phyloP scores from a whole-genome alignment of 2,888 invertebrate species.

The Pardosa pseudoannulata region DNA sequence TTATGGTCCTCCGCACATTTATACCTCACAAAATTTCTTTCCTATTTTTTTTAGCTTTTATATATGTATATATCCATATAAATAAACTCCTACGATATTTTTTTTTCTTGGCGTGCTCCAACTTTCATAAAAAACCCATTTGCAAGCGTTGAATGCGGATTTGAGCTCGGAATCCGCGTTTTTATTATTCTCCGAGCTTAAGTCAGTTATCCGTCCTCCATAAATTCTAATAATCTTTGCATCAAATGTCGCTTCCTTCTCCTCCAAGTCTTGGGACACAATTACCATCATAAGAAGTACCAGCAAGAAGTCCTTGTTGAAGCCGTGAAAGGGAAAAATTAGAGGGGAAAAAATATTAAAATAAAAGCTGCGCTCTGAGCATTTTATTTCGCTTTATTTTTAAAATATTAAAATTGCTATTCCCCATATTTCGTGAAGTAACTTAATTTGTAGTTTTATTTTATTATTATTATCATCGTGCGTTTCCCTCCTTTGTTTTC shows the following conservation, averaged over 20 bases:
- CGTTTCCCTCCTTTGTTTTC: neutral
- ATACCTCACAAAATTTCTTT: constrained; percentile 29
- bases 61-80: neutral
- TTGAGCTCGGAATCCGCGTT: constrained; percentile 37
- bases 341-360: neutral
- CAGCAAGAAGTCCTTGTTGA: constrained; percentile 17
- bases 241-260: constrained; percentile 50
- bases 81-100: constrained; percentile 10
- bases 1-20: constrained; percentile 62
- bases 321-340: neutral
- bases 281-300: constrained; percentile 36
- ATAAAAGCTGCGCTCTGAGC: neutral
- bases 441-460: constrained; percentile 42
- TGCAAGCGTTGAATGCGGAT: constrained; percentile 47
- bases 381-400: constrained; percentile 45
- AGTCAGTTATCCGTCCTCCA: constrained; percentile 60
- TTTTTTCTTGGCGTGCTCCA: constrained; percentile 1
- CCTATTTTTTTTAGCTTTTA: neutral
- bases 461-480: constrained; percentile 32
- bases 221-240: constrained; percentile 70
- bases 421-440: constrained; percentile 31
- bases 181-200: constrained; percentile 63
- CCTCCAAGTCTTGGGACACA: constrained; percentile 34
- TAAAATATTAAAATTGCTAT: constrained; percentile 62
- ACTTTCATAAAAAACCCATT: constrained; percentile 68